Percentiles rank a stretch among this genome's conserved stretches.
phyloP scores from a whole-genome alignment of 92 coral and sea anemone genomes.

The Actinostola sp. region DNA sequence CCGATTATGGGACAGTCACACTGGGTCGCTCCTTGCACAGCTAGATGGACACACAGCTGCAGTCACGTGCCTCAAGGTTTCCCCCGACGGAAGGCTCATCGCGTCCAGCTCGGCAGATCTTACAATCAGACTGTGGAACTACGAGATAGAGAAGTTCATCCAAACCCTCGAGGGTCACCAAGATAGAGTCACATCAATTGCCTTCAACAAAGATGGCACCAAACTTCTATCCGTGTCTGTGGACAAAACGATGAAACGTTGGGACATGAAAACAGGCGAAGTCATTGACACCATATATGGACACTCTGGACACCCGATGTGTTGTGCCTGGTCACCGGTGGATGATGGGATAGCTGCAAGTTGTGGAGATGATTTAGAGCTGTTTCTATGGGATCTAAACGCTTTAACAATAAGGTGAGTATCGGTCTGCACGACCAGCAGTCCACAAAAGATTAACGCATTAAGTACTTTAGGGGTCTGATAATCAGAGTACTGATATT shows the following conservation, averaged over 20 bases:
- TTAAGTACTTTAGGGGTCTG: too few relatives aligned
- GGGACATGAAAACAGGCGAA: constrained; percentile 43
- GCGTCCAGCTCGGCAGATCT: constrained; percentile 59
- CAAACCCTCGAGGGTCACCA: constrained; percentile 46
- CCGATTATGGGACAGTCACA: constrained; percentile 68
- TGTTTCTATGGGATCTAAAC: constrained; percentile 61
- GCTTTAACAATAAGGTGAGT: constrained; percentile 17
- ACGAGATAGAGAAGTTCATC: constrained; percentile 25
- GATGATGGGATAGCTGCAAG: constrained; percentile 54
- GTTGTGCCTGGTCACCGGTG: constrained; percentile 59
- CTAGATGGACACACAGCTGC: constrained; percentile 61
- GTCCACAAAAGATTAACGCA: too few relatives aligned
- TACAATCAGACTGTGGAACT: constrained; percentile 54
- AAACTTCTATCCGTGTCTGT: constrained; percentile 48
- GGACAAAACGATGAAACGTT: constrained; percentile 49
- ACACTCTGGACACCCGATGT: constrained; percentile 45
- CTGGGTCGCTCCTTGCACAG: constrained; percentile 59
- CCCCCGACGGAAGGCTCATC: constrained; percentile 49
- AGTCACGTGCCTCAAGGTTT: constrained; percentile 47
- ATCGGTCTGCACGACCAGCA: background rate
- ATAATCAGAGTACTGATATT: background rate
- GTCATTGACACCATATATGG: constrained; percentile 43
- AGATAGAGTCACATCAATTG: constrained; percentile 51
- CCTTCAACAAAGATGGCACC: constrained; percentile 52
- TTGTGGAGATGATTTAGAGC: constrained; percentile 58